Base-by-base conservation (phyloP, 2,888 invertebrate species). In the Caenorhabditis japonica region DNA sequence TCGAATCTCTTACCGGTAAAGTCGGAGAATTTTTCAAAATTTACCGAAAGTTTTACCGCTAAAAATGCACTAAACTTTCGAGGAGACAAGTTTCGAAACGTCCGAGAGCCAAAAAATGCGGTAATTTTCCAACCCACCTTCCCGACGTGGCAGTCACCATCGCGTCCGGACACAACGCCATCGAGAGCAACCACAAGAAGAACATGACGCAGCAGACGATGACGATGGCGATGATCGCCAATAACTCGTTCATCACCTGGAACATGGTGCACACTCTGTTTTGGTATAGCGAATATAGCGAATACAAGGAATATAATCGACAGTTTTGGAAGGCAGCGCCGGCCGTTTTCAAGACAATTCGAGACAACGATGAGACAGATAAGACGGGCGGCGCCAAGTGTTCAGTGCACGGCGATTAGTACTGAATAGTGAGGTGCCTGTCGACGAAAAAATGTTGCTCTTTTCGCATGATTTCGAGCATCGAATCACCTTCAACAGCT, bases 141-240 rank as follows among this genome's bases (percentile, higher is more conserved):
- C 83, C 84, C 27, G 83, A 81, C 30, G 83, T 76, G 39, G 82
- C 66, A 51, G 77, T 75, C n/a, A 84, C 84, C 83, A 84, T 82
- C 1, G 81, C 72, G 64, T 84, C 84, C 13, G 83, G 85, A 75
- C 82, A 84, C 17, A 82, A 78, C n/a, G 84, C 85, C 85, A 85
- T 85, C 17, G 84, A 84, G 7, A 85, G 47, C 19, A 85, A 76
- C 85, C 85, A 85, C 4, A 81, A 76, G 61, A 84, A 83, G 61
- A 85, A 85, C 79, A 85, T 82, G 7, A 82, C 66, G 44, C 85
- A 85, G 60, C 85, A 85, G 25, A 85, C 41, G 30, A 85, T 72
- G 25, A 85, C 85, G 60, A 85, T 85, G 34, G 75, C 60, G 30
- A 85, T 80, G 43, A 85, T 85, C 3, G 85, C 85, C 41, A 85